Percentiles rank a stretch among this genome's conserved stretches.
Conservation (phyloP, 2,797 vertebrate species). For the Zenarchopterus dispar region DNA sequence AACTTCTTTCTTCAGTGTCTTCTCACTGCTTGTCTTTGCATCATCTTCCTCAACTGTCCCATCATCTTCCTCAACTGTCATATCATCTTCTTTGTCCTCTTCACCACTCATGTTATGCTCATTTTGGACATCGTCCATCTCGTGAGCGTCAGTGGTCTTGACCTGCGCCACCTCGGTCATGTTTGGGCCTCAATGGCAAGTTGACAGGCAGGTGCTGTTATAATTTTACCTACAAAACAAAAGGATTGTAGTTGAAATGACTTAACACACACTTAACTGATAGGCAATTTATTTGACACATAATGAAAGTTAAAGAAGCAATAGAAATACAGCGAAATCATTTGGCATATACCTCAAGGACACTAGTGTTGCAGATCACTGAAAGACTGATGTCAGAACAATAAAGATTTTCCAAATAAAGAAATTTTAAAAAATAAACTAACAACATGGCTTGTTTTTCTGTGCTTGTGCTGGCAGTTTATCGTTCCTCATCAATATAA, state of each 20-base stretch:
- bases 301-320: neutral
- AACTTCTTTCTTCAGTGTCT: constrained; percentile 6
- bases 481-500: too few relatives aligned
- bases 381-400: too few relatives aligned
- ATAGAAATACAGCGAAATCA: neutral
- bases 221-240: constrained; percentile 54
- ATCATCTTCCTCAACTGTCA: constrained; percentile 24
- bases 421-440: too few relatives aligned
- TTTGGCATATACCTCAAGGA: too few relatives aligned
- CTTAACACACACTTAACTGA: neutral
- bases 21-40: constrained; percentile 5
- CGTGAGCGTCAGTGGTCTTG: constrained; percentile 35
- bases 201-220: constrained; percentile 57
- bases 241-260: neutral
- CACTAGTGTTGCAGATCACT: too few relatives aligned
- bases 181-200: constrained; percentile 65
- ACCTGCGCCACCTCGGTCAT: constrained; percentile 79
- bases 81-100: constrained; percentile 36
- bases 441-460: too few relatives aligned
- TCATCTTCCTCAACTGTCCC: neutral
- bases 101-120: constrained; percentile 28
- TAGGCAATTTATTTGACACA: neutral
- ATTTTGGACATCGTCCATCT: constrained; percentile 45
- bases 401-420: too few relatives aligned
- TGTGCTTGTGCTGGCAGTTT: too few relatives aligned